Base-by-base conservation (phyloP, 2,797 vertebrate genomes). In the Saxicola maurus region DNA sequence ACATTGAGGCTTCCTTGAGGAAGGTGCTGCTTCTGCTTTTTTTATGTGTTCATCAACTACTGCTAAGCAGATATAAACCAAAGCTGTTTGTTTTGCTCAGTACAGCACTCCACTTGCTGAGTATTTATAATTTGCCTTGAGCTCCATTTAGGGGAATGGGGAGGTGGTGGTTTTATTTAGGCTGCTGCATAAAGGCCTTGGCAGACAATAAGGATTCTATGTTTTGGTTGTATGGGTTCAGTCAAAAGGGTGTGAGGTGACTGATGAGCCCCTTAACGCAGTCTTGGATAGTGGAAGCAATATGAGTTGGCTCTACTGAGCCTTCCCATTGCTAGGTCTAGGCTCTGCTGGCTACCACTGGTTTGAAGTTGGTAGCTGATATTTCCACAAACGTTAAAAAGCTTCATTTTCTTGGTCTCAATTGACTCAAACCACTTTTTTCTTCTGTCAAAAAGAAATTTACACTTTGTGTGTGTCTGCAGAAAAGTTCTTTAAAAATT, bases 321-420 rank as follows among this genome's bases (percentile, higher is more conserved):
- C 65, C 37, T 57, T 21, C 61, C 17, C 40, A 5, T 9, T 0
- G 0, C 30, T 30, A 15, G 4, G 13, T 30, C 53, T 35, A n/a
- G 42, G 42, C 4, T 0, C 38, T 80, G 68, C 68, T 68, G 33
- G 49, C 59, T 40, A 17, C 33, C 1, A 1, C 51, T 8, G 48
- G 71, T 72, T 73, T 18, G 2, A 45, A 43, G 28, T 3, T 53
- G 24, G 24, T 67, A 42, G 42, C 38, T 60, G 25, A 0, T 43
- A 33, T 33, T 43, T 73, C 73, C 59, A 48, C 24, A 48, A 20
- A n/a, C 11, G 23, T 52, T 69, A 61, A 35, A 67, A 55, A 72
- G 48, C 65, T 80, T 91, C 18, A 77, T 68, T 55, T 27, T 67
- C 82, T 79, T 46, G 17, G 46, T 60, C 30, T 76, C 43, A 10